These are phyloP conservation scores for Gryon sp. DNA, from an alignment of 1,140 invertebrate species.

Conservation along the genomic window DNA sequence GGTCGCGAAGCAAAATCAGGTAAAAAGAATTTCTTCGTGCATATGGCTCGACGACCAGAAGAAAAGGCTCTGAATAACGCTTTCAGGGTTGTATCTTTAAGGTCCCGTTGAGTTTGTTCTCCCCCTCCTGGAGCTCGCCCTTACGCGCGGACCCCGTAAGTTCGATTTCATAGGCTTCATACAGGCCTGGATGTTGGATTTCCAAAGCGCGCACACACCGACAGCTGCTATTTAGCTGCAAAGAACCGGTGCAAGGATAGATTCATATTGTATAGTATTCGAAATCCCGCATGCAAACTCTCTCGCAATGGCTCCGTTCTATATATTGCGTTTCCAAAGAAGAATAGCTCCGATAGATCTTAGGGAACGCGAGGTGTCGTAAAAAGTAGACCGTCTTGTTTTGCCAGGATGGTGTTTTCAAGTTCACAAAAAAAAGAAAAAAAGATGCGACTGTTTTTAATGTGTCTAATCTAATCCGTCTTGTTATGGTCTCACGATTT, in stretches of 20 bases:
- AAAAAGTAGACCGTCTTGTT: constrained; percentile 50
- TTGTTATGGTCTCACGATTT: not conserved
- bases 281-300: constrained; percentile 60
- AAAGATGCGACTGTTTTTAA: constrained; percentile 26
- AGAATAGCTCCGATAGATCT: constrained; percentile 57
- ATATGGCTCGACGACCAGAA: constrained; percentile 44
- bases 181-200: constrained; percentile 65
- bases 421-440: not conserved
- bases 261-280: constrained; percentile 71
- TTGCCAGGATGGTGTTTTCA: constrained; percentile 31
- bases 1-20: constrained; percentile 61
- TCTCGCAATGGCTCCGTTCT: constrained; percentile 36
- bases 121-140: constrained; percentile 25
- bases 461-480: not conserved
- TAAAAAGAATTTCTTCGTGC: constrained; percentile 58
- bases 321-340: constrained; percentile 50
- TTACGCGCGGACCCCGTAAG: constrained; percentile 5
- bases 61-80: constrained; percentile 62
- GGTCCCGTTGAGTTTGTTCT: constrained; percentile 46
- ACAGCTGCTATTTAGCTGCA: constrained; percentile 67
- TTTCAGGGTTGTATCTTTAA: constrained; percentile 63
- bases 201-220: constrained; percentile 67
- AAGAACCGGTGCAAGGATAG: constrained; percentile 73
- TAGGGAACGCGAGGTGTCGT: constrained; percentile 47
- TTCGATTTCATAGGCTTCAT: constrained; percentile 45